Evolutionary conservation across 2,797 vertebrate genomes (phyloP).

Genomic region (Phalloptychus januarius): DNA sequence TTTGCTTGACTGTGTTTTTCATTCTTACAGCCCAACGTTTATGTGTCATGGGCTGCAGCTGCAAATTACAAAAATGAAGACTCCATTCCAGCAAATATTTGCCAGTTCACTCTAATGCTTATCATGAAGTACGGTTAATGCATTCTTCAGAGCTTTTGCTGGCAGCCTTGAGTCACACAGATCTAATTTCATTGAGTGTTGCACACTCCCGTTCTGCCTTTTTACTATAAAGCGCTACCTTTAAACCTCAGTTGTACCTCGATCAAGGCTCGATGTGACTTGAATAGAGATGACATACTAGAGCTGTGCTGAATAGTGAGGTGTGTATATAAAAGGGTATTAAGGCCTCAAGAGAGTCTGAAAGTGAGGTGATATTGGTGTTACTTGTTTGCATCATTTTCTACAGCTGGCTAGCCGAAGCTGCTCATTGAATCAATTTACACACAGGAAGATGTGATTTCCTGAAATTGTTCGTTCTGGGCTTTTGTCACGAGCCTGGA

Average conservation of each 20-base stretch:
- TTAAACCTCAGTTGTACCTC: slow-evolving; percentile 19
- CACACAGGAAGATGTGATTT: slow-evolving; percentile 5
- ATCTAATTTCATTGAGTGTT: slow-evolving; percentile 9
- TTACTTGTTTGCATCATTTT: slow-evolving; percentile 6
- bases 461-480: neutral
- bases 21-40: neutral
- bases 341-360: slow-evolving; percentile 2
- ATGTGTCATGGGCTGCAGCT: slow-evolving; percentile 6
- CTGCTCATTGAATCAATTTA: neutral
- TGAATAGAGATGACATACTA: slow-evolving; percentile 27
- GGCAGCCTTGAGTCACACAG: slow-evolving; percentile 21
- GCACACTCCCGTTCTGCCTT: neutral
- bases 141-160: slow-evolving; percentile 6
- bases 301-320: slow-evolving; percentile 16
- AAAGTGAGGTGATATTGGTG: slow-evolving; percentile 6
- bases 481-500: neutral
- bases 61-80: neutral
- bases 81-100: neutral
- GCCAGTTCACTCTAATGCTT: slow-evolving; percentile 14
- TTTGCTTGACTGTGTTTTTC: slow-evolving; percentile 3
- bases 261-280: slow-evolving; percentile 36
- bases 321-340: slow-evolving; percentile 18
- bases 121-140: slow-evolving; percentile 15
- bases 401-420: neutral
- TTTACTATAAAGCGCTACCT: slow-evolving; percentile 11